phyloP scores from a whole-genome alignment of 2,113 vertebrate species.

The Otocyon megalotis region DNA sequence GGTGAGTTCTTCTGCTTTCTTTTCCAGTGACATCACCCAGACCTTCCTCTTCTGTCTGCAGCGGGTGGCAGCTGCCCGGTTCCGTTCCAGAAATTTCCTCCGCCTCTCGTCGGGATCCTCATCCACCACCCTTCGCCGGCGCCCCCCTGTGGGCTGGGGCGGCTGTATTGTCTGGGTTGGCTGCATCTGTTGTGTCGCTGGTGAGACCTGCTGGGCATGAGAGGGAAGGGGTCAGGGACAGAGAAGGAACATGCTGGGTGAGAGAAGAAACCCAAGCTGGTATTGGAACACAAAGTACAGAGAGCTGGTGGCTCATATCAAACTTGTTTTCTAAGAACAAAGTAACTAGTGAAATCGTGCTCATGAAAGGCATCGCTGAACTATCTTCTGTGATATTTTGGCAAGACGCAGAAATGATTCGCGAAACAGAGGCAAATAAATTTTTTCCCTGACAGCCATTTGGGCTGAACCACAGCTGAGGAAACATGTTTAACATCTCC shows the following conservation, averaged over 20 bases:
- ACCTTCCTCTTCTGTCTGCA: constrained; percentile 99
- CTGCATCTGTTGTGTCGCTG: constrained; percentile 98
- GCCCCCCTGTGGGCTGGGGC: constrained; percentile 94
- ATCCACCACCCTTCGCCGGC: constrained; percentile 96
- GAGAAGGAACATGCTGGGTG: background rate
- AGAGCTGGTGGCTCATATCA: background rate
- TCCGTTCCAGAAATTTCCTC: constrained; percentile 98
- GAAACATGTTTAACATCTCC: background rate
- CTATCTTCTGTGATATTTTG: background rate
- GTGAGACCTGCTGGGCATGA: constrained; percentile 91
- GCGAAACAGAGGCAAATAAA: background rate
- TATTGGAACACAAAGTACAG: background rate
- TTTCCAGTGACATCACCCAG: constrained; percentile 99
- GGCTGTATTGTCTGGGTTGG: constrained; percentile 97
- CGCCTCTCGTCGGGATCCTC: constrained; percentile 98
- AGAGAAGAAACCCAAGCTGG: background rate
- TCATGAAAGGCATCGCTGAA: background rate
- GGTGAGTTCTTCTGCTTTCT: constrained; percentile 99
- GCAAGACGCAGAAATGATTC: background rate
- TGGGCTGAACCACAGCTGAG: background rate
- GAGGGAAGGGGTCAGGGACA: background rate
- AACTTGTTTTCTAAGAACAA: constrained; percentile 18
- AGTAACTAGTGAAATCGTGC: background rate
- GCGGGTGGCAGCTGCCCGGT: constrained; percentile 97
- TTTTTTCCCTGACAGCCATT: background rate